Base-by-base conservation (phyloP, 2,888 invertebrate species). In the Nomada ruficornis region DNA sequence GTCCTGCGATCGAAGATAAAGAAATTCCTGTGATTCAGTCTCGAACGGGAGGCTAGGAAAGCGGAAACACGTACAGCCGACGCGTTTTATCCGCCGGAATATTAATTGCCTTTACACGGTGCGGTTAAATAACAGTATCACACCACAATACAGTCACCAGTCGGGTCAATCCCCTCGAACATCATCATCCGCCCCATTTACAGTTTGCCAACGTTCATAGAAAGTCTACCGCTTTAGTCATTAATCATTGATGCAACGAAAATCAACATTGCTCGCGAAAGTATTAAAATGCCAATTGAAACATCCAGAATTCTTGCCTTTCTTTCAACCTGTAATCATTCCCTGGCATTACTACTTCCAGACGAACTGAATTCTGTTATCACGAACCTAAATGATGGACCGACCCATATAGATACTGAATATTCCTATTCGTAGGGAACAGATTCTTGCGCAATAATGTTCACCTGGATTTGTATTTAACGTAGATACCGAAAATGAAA, bases 121-220 rank as follows among this genome's bases (percentile, higher is more conserved):
- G 67, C 55, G 65, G 65, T 72, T 81, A 84, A 82, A 77, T 88
- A 87, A 86, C 80, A 72, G 84, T 86, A 80, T 80, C 72, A 76
- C 64, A 59, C 52, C 52, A 20, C 62, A 15, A 54, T 23, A 13
- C 36, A 50, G 68, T 75, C 62, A 73, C 42, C 29, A 29, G 62
- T 60, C 59, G 20, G 81, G 80, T 87, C 88, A 88, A 60, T 87
- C 75, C 68, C 76, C 88, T 69, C 82, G 60, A 20, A 47, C 42
- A 71, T 69, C 69, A 29, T 63, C 62, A 44, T 65, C 55, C 57
- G 68, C 18, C 64, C 15, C 71, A 72, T 85, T 73, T 59, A 44
- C 52, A 63, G 67, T 84, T 84, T 10, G 52, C 11, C 36, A 60
- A 64, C 64, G 73, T 7, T 36, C 36, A 5, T 29, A 29, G 52